Conservation (phyloP, 2,888 invertebrate species). For the Sinhomidia bicolor region DNA sequence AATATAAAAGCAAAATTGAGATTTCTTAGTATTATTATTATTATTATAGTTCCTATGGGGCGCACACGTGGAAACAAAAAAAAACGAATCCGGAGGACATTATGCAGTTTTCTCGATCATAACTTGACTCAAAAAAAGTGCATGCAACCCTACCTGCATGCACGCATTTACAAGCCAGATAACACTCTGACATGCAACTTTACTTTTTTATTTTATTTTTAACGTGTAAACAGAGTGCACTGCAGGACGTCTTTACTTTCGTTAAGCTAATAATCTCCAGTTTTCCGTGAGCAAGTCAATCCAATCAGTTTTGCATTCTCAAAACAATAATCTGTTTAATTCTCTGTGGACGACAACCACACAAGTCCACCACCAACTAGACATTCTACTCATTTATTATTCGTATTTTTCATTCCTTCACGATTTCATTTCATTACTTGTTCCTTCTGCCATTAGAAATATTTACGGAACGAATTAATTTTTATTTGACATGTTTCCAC, state of each 20-base stretch:
- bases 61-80: too few relatives aligned
- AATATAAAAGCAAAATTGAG: too few relatives aligned
- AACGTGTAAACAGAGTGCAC: constrained; percentile 51
- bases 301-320: background rate
- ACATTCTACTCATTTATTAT: background rate
- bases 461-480: background rate
- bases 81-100: background rate
- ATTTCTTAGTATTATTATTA: background rate
- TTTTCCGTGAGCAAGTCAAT: background rate
- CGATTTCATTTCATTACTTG: background rate
- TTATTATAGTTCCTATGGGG: background rate
- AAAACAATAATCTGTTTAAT: background rate
- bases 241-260: constrained; percentile 43
- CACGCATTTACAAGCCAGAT: background rate
- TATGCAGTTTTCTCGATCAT: constrained; percentile 33
- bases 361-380: too few relatives aligned
- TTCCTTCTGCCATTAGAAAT: background rate
- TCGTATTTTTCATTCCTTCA: background rate
- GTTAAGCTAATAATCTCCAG: too few relatives aligned
- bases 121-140: too few relatives aligned
- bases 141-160: too few relatives aligned
- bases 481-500: background rate
- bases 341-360: background rate
- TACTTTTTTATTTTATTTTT: too few relatives aligned
- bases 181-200: too few relatives aligned